Evolutionary conservation across 2,797 vertebrate species (phyloP), one percentile per base, ranked within the genome.

Genomic region (Protosalanx chinensis): DNA sequence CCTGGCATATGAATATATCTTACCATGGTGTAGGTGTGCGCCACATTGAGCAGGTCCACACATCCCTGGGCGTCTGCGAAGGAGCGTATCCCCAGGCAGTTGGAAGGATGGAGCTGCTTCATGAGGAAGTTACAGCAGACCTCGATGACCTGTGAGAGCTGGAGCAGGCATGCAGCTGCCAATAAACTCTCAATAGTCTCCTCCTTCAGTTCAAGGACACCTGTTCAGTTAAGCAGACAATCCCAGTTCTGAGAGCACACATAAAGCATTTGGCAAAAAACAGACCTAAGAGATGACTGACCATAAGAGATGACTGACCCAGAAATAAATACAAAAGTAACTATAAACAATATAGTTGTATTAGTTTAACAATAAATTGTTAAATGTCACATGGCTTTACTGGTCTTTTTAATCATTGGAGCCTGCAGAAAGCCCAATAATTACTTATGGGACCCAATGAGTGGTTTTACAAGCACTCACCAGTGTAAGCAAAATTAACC

Each of bases 81-180:
- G 1, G 97, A 98, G 63, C 94, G 94, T 75, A 99, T 99, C n/a
- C 98, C 96, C 85, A 99, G 90, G 86, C 97, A 99, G 85, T 99
- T 99, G 80, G 97, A 99, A 3, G 97, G 97, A 80, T 99, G 96
- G 10, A 99, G 96, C 81, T 98, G 96, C 86, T 98, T 99, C 94
- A 97, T 97, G 67, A 99, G 95, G 89, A 97, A 98, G 88, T 91
- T 96, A 84, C 96, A 97, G 91, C 97, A 99, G n/a, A 98, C 97
- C 75, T 98, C 95, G 72, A 98, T 95, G 73, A 99, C 98, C 88
- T 95, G 96, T 62, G 95, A 92, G 61, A 99, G 94, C 92, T 99
- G 97, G 2, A 99, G 94, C n/a, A 99, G 95, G 85, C 97, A 99
- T 16, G 98, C 97, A 29, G 96, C 95, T n/a, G 97, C 93, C 89